Evolutionary conservation across 2,888 invertebrate species (phyloP).

Genomic region (Drosophila meridiana): DNA sequence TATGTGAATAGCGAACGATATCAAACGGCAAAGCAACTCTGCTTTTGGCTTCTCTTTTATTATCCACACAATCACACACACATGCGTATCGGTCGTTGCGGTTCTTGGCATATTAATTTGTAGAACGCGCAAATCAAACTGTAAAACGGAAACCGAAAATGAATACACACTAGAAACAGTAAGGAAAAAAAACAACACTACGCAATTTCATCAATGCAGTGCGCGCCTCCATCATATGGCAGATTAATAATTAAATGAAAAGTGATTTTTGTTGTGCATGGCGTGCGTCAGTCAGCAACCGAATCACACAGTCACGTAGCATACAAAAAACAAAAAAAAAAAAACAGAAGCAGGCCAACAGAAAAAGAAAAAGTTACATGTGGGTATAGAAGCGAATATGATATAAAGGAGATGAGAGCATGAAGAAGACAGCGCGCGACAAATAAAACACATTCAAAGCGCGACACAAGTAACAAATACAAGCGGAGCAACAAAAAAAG

Average conservation of each 20-base stretch:
- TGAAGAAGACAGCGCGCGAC: constrained; percentile 39
- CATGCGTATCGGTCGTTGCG: constrained; percentile 56
- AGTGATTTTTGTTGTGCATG: constrained; percentile 41
- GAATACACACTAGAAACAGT: constrained; percentile 37
- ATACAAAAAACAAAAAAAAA: constrained; percentile 27
- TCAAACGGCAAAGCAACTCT: constrained; percentile 31
- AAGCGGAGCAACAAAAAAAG: constrained; percentile 3
- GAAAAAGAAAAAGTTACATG: constrained; percentile 54
- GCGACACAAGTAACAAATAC: constrained; percentile 47
- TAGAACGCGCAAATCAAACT: constrained; percentile 62
- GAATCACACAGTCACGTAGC: constrained; percentile 54
- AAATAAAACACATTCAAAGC: constrained; percentile 36
- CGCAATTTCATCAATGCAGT: constrained; percentile 36
- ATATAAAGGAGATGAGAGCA: constrained; percentile 38
- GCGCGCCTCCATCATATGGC: constrained; percentile 13
- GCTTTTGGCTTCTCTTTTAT: constrained; percentile 48
- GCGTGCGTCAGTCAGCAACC: constrained; percentile 40
- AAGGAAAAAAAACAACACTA: constrained; percentile 16
- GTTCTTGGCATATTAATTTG: constrained; percentile 50
- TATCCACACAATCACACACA: constrained; percentile 48
- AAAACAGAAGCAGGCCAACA: constrained; percentile 32
- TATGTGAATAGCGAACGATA: constrained; percentile 21
- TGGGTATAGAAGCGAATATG: constrained; percentile 46
- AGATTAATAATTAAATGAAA: constrained; percentile 32
- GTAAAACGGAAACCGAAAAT: constrained; percentile 45